Percentiles rank a stretch among this genome's conserved stretches.
Evolutionary conservation across 2,797 vertebrate genomes (phyloP).

Genomic region (Sarcophilus harrisii): DNA sequence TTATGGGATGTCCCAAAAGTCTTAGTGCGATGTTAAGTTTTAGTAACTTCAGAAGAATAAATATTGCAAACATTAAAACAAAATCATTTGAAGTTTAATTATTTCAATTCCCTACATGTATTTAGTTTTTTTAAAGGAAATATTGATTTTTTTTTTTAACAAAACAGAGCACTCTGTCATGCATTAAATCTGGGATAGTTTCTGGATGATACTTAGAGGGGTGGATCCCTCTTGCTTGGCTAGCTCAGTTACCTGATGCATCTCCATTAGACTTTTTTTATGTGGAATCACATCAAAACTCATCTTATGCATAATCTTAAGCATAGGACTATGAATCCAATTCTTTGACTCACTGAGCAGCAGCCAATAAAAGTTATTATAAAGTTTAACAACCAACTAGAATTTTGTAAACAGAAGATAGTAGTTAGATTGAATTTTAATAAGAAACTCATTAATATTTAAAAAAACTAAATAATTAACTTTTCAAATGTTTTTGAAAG

Average conservation of each 20-base stretch:
- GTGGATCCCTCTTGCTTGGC: not conserved
- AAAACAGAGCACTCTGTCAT: not conserved
- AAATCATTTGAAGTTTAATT: not conserved
- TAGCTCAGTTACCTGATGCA: not conserved
- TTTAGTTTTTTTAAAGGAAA: not conserved
- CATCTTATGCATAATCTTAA: not conserved
- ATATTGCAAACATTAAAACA: not conserved
- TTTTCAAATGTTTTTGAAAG: not conserved
- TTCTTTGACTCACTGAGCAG: not conserved
- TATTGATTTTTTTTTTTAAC: not conserved
- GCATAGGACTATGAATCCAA: not conserved
- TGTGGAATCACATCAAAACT: not conserved
- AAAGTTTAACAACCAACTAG: not conserved
- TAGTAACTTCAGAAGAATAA: not conserved
- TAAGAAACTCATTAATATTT: not conserved
- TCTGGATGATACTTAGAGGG: not conserved
- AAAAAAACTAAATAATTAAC: not conserved
- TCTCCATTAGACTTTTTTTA: not conserved
- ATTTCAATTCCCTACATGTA: not conserved
- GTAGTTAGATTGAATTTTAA: not conserved
- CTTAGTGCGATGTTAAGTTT: not conserved
- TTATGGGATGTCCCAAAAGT: not conserved
- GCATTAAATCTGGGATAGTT: not conserved
- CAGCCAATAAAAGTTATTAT: not conserved
- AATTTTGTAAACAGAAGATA: not conserved